Evolutionary conservation across 2,113 vertebrate species (phyloP).

Genomic region (Tapirus terrestris): DNA sequence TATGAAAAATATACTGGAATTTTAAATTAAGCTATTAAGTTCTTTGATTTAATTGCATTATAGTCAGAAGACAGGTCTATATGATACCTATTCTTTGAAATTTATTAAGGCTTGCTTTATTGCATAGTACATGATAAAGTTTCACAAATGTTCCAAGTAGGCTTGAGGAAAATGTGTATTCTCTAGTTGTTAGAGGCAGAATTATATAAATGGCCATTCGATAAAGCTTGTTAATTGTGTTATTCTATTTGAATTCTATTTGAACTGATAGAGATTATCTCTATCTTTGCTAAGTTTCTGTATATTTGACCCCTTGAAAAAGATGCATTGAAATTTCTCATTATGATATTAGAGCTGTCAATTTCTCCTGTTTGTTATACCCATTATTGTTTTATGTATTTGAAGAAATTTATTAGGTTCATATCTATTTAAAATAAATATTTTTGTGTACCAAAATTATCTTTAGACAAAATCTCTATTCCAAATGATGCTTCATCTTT

Average conservation of each 20-base stretch:
- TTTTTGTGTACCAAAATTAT: not conserved
- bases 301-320: not conserved
- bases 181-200: not conserved
- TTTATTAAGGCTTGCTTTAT: not conserved
- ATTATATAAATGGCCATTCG: not conserved
- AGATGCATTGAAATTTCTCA: not conserved
- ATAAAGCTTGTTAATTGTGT: not conserved
- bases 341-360: not conserved
- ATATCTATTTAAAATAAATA: not conserved
- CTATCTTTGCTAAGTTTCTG: not conserved
- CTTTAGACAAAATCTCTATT: not conserved
- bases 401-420: not conserved
- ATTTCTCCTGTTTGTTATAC: not conserved
- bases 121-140: not conserved
- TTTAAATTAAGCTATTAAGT: not conserved
- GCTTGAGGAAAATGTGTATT: not conserved
- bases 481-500: not conserved
- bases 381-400: not conserved
- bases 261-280: not conserved
- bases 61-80: not conserved
- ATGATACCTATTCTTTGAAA: not conserved
- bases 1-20: not conserved
- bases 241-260: not conserved
- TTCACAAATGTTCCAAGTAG: not conserved
- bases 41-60: not conserved